Evolutionary conservation across 2,888 invertebrate genomes (phyloP), one percentile per base, ranked within the genome.

Genomic region (Zhuqinia jingwanae): DNA sequence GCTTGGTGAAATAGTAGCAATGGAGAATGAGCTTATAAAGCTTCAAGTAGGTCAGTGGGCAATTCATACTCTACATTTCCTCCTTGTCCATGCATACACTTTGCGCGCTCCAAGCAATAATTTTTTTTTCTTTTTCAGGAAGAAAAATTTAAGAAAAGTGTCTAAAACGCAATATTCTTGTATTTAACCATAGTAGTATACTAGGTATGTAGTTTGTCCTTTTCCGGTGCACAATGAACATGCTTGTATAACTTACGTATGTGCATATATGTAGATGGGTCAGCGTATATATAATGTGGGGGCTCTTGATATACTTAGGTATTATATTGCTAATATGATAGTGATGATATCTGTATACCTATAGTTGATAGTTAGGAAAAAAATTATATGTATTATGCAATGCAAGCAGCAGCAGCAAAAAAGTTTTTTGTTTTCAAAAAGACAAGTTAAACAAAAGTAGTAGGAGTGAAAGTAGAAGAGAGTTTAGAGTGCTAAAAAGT

Each of bases 1-100:
- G 45, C 45, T 68, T 68, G n/a, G 68, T 68, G 68, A 68, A n/a
- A n/a, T n/a, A n/a, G n/a, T n/a, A n/a, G n/a, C n/a, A n/a, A n/a
- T n/a, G n/a, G 36, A 17, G 68, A 68, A 45, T 68, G 45, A 68
- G 68, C 68, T 68, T 45, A 78, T 60, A 78, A 65, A 80, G 30
- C 36, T 68, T 80, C 53, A 65, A 80, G 79, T 80, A 68, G 79
- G 79, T 80, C 79, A 80, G 68, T 68, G 53, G 50, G 50, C 53
- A 80, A 68, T 80, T 53, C 53, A 53, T 20, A 53, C 30, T 73
- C 22, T 73, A n/a, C n/a, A n/a, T 27, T 8, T 27, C n/a, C 47
- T 47, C 25, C 27, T 17, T 8, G 36, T 65, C 17, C 30, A n/a
- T n/a, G 6, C 17, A 8, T 53, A 53, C 17, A 15, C 73, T 53